Conservation (phyloP, 2,888 invertebrate species). For the Theretra japonica region DNA sequence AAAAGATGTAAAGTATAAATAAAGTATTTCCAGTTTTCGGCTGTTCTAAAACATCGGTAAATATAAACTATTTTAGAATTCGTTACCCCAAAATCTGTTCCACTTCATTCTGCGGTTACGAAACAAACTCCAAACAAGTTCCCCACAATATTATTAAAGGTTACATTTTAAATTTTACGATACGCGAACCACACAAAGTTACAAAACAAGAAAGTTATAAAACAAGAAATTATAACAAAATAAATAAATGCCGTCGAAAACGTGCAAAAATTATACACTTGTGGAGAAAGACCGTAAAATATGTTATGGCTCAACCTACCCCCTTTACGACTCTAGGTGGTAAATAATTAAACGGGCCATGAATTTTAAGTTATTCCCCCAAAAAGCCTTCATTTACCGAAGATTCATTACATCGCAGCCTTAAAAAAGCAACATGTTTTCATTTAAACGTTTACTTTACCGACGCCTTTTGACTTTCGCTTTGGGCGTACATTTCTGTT, state of each 20-base stretch:
- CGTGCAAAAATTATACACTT: neutral
- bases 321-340: slow-evolving; percentile 16
- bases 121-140: too few species aligned
- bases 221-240: neutral
- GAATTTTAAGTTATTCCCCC: slow-evolving; percentile 15
- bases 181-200: too few species aligned
- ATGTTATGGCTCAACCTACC: slow-evolving; percentile 8
- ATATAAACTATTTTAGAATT: too few species aligned
- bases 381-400: slow-evolving; percentile 3
- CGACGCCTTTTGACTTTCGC: neutral
- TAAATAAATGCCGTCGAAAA: neutral
- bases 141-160: too few species aligned
- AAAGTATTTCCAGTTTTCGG: too few species aligned
- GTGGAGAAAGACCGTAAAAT: slow-evolving; percentile 8
- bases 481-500: too few species aligned
- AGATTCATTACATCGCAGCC: slow-evolving; percentile 3
- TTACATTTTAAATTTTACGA: too few species aligned
- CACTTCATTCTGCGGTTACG: too few species aligned
- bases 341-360: slow-evolving; percentile 24
- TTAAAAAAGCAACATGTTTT: slow-evolving; percentile 13
- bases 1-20: too few species aligned
- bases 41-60: too few species aligned
- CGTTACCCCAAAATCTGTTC: too few species aligned
- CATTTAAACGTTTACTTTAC: neutral
- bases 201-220: neutral